phyloP scores from a whole-genome alignment of 2,888 invertebrate species.

The Cosmopolites sordidus region DNA sequence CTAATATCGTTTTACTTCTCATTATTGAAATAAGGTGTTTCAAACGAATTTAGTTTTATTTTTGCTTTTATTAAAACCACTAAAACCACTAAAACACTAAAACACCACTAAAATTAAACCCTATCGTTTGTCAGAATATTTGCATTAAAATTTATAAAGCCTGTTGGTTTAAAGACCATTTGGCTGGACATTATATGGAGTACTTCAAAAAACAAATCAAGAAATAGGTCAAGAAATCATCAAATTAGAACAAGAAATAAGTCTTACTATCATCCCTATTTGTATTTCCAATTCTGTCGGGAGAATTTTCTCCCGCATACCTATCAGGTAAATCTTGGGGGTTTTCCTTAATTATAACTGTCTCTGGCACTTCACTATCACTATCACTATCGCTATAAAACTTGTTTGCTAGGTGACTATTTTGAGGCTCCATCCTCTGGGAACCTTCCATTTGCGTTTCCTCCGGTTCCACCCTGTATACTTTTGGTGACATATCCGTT shows the following conservation, averaged over 20 bases:
- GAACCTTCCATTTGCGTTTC: conserved; percentile 3
- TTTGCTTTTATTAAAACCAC: no score
- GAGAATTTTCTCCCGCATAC: not conserved
- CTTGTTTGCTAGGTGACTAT: conserved; percentile 1
- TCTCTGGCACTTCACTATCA: conserved; percentile 3
- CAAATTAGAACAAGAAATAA: not conserved
- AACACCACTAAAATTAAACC: no score
- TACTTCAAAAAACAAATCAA: no score
- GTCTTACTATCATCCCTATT: not conserved
- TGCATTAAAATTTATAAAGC: no score
- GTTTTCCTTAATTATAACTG: conserved; percentile 14
- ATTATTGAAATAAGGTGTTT: no score
- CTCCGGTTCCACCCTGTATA: conserved; percentile 1
- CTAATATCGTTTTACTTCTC: no score
- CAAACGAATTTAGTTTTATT: no score
- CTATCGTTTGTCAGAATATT: no score
- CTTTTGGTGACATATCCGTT: not conserved
- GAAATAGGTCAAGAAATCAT: no score
- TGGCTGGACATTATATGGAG: no score
- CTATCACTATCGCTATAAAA: conserved; percentile 5
- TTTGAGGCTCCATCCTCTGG: not conserved
- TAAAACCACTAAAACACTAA: no score
- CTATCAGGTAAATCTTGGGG: not conserved
- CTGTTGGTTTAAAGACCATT: no score
- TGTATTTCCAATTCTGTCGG: not conserved